phyloP scores from a whole-genome alignment of 2,113 vertebrate genomes.

The Phycodurus eques region DNA sequence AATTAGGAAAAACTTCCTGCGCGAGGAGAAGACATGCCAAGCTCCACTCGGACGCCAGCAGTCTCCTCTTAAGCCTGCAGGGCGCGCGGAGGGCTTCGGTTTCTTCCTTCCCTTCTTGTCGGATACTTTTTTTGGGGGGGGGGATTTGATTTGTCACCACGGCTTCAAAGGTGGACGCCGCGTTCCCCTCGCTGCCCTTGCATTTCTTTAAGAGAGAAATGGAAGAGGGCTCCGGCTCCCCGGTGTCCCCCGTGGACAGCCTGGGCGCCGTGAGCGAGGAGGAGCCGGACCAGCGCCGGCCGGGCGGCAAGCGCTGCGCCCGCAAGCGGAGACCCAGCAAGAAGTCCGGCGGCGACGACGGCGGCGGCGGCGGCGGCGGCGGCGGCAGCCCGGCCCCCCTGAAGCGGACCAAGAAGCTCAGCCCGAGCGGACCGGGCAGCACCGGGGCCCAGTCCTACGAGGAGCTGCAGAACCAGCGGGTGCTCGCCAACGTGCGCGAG shows the following conservation, averaged over 20 bases:
- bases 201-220: conserved; percentile 77
- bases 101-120: conserved; percentile 13
- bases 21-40: conserved; percentile 59
- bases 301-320: conserved; percentile 55
- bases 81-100: conserved; percentile 20
- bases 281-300: conserved; percentile 74
- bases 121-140: conserved; percentile 32
- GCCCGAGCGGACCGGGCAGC: conserved; percentile 43
- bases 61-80: conserved; percentile 6
- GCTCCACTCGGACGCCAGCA: conserved; percentile 24
- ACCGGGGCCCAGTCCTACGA: conserved; percentile 74
- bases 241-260: conserved; percentile 78
- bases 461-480: conserved; percentile 81
- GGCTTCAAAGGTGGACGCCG: conserved; percentile 71
- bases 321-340: conserved; percentile 75
- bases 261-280: conserved; percentile 77
- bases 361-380: conserved; percentile 48
- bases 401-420: conserved; percentile 73
- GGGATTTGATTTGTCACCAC: conserved; percentile 46
- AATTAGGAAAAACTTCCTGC: conserved; percentile 84
- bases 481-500: conserved; percentile 81
- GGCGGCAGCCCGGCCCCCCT: conserved; percentile 63
- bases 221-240: conserved; percentile 78
- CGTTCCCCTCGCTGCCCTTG: conserved; percentile 62
- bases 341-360: conserved; percentile 67